Base-by-base conservation (phyloP, 2,113 vertebrate species). In the Cyprinodon tularosa region DNA sequence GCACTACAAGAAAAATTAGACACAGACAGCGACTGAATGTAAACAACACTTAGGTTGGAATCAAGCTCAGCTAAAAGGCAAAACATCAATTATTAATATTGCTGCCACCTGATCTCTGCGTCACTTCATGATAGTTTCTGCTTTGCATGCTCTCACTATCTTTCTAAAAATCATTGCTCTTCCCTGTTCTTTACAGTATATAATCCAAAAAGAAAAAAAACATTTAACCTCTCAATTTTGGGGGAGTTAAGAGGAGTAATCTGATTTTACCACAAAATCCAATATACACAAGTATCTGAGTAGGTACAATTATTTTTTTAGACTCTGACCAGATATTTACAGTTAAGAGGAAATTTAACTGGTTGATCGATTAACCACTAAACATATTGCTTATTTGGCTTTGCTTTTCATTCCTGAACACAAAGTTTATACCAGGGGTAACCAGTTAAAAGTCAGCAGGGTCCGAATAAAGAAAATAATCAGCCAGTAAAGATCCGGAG, bases 31-130 rank as follows among this genome's bases (percentile, higher is more conserved):
- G 38, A 42, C 47, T 14, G 42, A 65, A 65, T 44, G 4, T n/a
- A 38, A 38, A 69, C 45, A 71, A 45, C 4, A 74, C 29, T 12
- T n/a, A 29, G 57, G 57, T 42, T 48, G 59, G 6, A 74, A 61
- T 50, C 45, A 62, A 68, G 20, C 50, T 60, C 40, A 47, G 50
- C 59, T 68, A 40, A 62, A 68, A 68, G 20, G 20, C 29, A 62
- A 68, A 13, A 65, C 65, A 62, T 36, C 20, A 62, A n/a, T 68
- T 59, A 36, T 45, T 62, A 48, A 61, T 61, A 36, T 40, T 39
- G 62, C 39, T 62, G 29, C 50, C 50, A 53, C 50, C 50, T 45
- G 22, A 38, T 20, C 72, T 57, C 48, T 74, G 63, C 40, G 13
- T 61, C 63, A 22, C 45, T 66, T 60, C 12, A 14, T 64, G n/a